Evolutionary conservation across 2,113 vertebrate species (phyloP).

Genomic region (Sturnus vulgaris): DNA sequence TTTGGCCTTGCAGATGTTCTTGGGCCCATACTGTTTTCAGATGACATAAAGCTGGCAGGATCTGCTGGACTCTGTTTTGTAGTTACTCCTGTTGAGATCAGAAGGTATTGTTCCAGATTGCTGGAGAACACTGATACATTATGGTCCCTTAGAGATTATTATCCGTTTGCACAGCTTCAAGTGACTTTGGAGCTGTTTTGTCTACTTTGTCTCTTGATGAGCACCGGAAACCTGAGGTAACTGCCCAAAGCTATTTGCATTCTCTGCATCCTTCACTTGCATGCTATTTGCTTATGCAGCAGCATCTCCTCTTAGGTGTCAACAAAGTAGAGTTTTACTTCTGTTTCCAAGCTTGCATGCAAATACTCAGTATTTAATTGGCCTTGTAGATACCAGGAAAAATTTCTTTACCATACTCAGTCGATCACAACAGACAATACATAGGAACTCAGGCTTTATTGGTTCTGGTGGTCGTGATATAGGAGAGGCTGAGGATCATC

Average conservation of each 20-base stretch:
- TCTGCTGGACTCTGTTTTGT: background rate
- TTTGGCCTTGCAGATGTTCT: background rate
- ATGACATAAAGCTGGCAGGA: background rate
- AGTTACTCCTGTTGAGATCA: background rate
- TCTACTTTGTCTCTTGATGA: background rate
- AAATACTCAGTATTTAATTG: background rate
- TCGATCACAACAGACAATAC: background rate
- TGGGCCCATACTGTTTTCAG: background rate
- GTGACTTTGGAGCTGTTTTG: background rate
- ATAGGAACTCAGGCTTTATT: background rate
- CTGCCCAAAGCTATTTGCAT: background rate
- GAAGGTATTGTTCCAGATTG: background rate
- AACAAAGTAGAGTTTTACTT: background rate
- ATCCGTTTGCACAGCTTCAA: background rate
- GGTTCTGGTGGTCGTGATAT: background rate
- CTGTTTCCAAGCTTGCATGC: background rate
- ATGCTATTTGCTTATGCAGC: background rate
- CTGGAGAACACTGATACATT: background rate
- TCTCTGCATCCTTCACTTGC: background rate
- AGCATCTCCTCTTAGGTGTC: background rate
- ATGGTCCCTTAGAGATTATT: background rate
- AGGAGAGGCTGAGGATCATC: background rate
- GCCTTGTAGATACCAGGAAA: background rate
- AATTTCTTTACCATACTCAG: background rate
- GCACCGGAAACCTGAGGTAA: background rate